These are phyloP conservation scores for Clarias macrocephalus DNA, from an alignment of 2,113 vertebrate genomes.

Conservation along the genomic window DNA sequence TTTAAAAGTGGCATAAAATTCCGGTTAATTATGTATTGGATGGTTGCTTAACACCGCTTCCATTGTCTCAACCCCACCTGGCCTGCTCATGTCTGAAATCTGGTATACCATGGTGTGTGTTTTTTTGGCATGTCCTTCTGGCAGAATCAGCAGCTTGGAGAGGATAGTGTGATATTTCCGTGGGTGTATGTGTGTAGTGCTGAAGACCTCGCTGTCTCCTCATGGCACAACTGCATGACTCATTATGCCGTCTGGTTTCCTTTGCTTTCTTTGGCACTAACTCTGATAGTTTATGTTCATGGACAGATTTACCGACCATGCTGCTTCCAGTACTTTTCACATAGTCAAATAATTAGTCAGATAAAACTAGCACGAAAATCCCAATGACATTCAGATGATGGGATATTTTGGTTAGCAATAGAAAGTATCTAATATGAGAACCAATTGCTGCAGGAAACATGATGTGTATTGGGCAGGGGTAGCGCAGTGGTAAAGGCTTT, in stretches of 20 bases:
- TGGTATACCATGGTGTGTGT: not conserved
- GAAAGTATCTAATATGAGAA: not conserved
- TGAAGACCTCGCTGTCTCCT: constrained; percentile 38
- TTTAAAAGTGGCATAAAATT: not conserved
- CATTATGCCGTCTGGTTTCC: constrained; percentile 56
- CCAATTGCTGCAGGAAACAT: not conserved
- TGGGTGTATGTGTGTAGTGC: constrained; percentile 23
- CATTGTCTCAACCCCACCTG: not conserved
- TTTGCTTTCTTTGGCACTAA: constrained; percentile 6
- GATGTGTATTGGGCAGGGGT: too few relatives aligned
- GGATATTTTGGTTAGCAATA: not conserved
- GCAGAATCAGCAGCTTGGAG: constrained; percentile 7
- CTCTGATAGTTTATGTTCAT: not conserved
- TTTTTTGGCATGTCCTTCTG: not conserved
- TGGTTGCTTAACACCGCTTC: not conserved
- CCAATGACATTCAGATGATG: not conserved
- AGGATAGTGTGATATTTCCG: constrained; percentile 15
- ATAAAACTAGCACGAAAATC: not conserved
- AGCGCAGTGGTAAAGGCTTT: too few relatives aligned
- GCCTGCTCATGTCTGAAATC: not conserved
- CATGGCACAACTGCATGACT: constrained; percentile 65
- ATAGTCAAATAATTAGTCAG: not conserved
- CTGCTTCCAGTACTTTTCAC: not conserved
- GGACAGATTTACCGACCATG: not conserved
- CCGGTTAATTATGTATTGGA: not conserved